These are phyloP conservation scores for Protodeltote pygarga DNA, from an alignment of 2,888 invertebrate genomes.

Conservation along the genomic window DNA sequence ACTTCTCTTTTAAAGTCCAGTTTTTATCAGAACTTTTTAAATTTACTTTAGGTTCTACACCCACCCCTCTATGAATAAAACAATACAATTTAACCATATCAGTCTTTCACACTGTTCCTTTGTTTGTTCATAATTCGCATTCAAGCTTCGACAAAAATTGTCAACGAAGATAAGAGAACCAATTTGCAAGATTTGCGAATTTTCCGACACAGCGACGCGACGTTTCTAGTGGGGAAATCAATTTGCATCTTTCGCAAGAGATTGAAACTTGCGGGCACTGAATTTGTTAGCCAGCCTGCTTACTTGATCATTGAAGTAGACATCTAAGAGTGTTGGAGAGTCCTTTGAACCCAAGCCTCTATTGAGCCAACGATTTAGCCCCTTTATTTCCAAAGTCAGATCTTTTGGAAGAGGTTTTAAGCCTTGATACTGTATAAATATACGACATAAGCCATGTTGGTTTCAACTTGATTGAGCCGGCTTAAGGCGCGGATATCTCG, in stretches of 20 bases:
- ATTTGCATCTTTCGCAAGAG: background rate
- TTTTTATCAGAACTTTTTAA: no score
- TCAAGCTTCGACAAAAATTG: no score
- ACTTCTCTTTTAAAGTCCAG: no score
- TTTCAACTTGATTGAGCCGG: no score
- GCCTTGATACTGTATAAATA: no score
- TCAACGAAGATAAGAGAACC: no score
- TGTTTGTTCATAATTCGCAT: background rate
- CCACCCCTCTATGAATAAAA: no score
- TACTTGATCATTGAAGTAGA: background rate
- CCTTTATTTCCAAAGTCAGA: conserved; percentile 12
- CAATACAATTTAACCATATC: background rate
- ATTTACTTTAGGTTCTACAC: no score
- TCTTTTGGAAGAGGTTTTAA: conserved; percentile 19
- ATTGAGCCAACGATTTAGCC: conserved; percentile 10
- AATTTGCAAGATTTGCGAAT: background rate
- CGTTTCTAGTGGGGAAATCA: background rate
- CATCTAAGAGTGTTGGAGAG: conserved; percentile 3
- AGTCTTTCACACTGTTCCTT: background rate
- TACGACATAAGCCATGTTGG: no score
- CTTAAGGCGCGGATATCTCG: no score
- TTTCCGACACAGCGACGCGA: background rate
- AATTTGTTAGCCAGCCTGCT: conserved; percentile 7
- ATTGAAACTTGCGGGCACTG: conserved; percentile 1
- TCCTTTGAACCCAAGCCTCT: conserved; percentile 9